Percentiles rank a stretch among this genome's conserved stretches.
phyloP scores from a whole-genome alignment of 2,888 invertebrate genomes.

The Tryphoninae sp. region DNA sequence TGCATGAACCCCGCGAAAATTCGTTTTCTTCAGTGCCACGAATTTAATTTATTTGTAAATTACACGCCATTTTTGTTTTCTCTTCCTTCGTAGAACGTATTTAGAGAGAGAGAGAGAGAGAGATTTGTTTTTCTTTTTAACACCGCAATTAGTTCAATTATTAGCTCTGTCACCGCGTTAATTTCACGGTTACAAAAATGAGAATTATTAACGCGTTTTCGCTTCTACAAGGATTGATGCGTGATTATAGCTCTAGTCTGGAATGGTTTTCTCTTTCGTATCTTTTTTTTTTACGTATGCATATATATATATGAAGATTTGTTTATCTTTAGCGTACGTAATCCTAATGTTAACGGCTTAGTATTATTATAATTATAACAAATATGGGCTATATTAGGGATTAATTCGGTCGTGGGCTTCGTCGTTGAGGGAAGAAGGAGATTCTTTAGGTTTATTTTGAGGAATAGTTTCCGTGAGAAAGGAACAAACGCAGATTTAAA shows the following conservation, averaged over 20 bases:
- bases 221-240: slow-evolving; percentile 62
- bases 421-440: slow-evolving; percentile 42
- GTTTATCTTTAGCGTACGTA: slow-evolving; percentile 61
- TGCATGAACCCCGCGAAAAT: slow-evolving; percentile 34
- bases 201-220: slow-evolving; percentile 43
- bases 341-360: slow-evolving; percentile 68
- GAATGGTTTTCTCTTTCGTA: slow-evolving; percentile 55
- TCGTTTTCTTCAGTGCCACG: slow-evolving; percentile 54
- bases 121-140: slow-evolving; percentile 21
- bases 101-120: background rate
- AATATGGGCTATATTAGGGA: slow-evolving; percentile 64
- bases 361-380: slow-evolving; percentile 68
- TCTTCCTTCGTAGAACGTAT: slow-evolving; percentile 21
- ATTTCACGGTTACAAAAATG: slow-evolving; percentile 32
- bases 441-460: slow-evolving; percentile 22
- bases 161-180: slow-evolving; percentile 40
- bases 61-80: slow-evolving; percentile 41
- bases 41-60: slow-evolving; percentile 62
- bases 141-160: slow-evolving; percentile 47
- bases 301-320: slow-evolving; percentile 46
- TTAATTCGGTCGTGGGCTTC: slow-evolving; percentile 58
- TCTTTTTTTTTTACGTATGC: slow-evolving; percentile 41
- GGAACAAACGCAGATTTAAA: background rate
- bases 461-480: too few relatives aligned
- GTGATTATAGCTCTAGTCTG: slow-evolving; percentile 77